A percentile compares a stretch with the other conserved stretches of the same genome.
These are phyloP conservation scores for Geotrupes spiniger DNA, from an alignment of 2,888 invertebrate genomes.

Conservation along the genomic window DNA sequence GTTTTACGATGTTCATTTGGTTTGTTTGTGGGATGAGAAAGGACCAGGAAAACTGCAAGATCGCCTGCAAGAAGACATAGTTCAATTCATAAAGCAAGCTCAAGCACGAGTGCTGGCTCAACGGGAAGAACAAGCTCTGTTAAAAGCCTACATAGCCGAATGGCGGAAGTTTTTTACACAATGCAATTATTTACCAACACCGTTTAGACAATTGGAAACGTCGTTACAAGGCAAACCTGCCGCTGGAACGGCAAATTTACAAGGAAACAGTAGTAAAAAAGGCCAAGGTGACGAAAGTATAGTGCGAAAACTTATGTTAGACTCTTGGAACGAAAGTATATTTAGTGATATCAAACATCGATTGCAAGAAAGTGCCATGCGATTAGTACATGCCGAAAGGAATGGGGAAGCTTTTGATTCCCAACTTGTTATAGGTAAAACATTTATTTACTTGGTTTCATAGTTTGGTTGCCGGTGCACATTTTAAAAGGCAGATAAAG, in stretches of 20 bases:
- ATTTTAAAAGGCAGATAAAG: too few relatives aligned
- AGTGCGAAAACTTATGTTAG: constrained; percentile 93
- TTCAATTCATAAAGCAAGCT: constrained; percentile 91
- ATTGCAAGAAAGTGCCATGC: constrained; percentile 94
- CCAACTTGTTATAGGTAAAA: constrained; percentile 81
- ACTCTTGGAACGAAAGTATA: constrained; percentile 97
- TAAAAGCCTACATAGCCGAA: constrained; percentile 95
- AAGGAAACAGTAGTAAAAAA: constrained; percentile 49
- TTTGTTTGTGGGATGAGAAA: constrained; percentile 97
- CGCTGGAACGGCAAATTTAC: constrained; percentile 35
- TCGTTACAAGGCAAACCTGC: constrained; percentile 68
- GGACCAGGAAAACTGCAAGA: constrained; percentile 85
- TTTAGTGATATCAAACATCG: constrained; percentile 93
- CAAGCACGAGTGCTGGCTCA: constrained; percentile 87
- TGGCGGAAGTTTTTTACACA: constrained; percentile 99
- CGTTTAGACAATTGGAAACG: constrained; percentile 89
- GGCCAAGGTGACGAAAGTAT: constrained; percentile 79
- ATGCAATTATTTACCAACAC: constrained; percentile 94
- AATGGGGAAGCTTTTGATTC: constrained; percentile 98
- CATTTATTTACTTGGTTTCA: too few relatives aligned
- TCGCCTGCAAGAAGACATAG: constrained; percentile 87
- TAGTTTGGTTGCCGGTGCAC: too few relatives aligned
- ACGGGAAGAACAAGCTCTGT: constrained; percentile 89
- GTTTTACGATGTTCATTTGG: constrained; percentile 93
- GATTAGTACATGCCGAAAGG: constrained; percentile 92